Base-by-base conservation (phyloP, 2,888 invertebrate genomes). In the Spialia ferax region DNA sequence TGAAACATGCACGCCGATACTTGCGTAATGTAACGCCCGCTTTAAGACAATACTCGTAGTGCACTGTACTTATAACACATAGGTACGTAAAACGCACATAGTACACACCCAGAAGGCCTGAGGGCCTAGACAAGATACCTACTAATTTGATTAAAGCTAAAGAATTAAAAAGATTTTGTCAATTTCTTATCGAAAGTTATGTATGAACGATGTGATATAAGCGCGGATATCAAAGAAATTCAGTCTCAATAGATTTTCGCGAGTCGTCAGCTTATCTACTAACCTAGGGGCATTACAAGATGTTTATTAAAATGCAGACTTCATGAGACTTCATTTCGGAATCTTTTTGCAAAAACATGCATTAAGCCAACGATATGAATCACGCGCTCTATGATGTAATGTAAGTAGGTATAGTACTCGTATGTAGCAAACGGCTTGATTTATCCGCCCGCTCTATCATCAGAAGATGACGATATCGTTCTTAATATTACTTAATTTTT, bases 201-300 rank as follows among this genome's bases (percentile, higher is more conserved):
- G 8, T 8, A 32, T 32, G 32, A 32, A 32, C 32, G 32, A 38
- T 38, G 5, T n/a, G 38, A 38, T 3, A n/a, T n/a, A n/a, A n/a
- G n/a, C 13, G 38, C 3, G 0, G 35, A 38, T 13, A 4, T 38
- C 4, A 38, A n/a, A 38, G 35, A 35, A 42, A 15, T 42, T 15
- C 1, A 15, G n/a, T 15, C 15, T n/a, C 42, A 6, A 42, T 15
- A 42, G 42, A 42, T 42, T 42, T 64, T 22, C 5, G 32, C 10
- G 45, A 35, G 26, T 48, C 20, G 56, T 35, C n/a, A 26, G 23
- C 55, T 45, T 63, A 64, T 57, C 64, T 50, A 11, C 15, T 45
- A 50, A 48, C 64, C 50, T 55, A 50, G 57, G 57, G 64, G 35
- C 55, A 64, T 64, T 57, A 64, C 57, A 60, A 60, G 29, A 38